phyloP scores from a whole-genome alignment of 2,797 vertebrate species.

The Thunnus albacares region DNA sequence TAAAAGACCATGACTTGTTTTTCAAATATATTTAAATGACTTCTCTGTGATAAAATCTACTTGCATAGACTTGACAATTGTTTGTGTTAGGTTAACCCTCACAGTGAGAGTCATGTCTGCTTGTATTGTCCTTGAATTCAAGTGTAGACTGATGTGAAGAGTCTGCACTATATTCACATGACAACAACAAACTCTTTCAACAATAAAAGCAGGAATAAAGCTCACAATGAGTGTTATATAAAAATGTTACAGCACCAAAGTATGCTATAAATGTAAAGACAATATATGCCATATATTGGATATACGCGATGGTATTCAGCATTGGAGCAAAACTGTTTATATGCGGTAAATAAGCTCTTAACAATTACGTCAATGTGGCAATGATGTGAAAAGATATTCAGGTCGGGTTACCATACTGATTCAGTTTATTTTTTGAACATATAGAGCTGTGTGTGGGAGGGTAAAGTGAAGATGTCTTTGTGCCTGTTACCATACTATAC shows the following conservation, averaged over 20 bases:
- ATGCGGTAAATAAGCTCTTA: conserved; percentile 51
- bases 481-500: conserved; percentile 14
- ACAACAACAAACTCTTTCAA: background rate
- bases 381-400: conserved; percentile 37
- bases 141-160: background rate
- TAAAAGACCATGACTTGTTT: background rate
- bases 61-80: background rate
- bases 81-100: conserved; percentile 5
- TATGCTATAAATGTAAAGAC: background rate
- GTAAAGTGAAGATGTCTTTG: conserved; percentile 46
- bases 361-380: conserved; percentile 59
- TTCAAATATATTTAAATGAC: conserved; percentile 4
- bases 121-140: background rate
- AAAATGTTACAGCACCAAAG: background rate
- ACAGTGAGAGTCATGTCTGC: background rate
- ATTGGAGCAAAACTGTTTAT: conserved; percentile 50
- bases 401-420: conserved; percentile 38
- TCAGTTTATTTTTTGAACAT: conserved; percentile 41
- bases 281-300: background rate
- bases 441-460: conserved; percentile 50
- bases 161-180: conserved; percentile 3
- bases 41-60: background rate
- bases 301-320: background rate
- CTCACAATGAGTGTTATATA: background rate
- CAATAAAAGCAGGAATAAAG: conserved; percentile 4